phyloP scores from a whole-genome alignment of 2,797 vertebrate species.

The Melanotaenia pygmaea region DNA sequence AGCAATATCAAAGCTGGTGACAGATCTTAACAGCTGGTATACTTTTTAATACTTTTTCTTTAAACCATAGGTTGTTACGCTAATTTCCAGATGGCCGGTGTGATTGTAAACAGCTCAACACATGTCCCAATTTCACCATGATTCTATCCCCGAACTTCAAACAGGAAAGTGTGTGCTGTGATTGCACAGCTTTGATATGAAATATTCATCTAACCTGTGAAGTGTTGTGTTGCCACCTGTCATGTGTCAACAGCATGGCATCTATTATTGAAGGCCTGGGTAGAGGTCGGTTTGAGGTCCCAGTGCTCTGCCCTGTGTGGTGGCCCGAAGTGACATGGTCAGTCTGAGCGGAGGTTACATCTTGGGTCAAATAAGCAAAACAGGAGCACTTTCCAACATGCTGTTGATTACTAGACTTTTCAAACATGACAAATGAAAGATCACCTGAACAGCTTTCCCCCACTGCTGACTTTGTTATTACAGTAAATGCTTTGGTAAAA shows the following conservation, averaged over 20 bases:
- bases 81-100: conserved; percentile 77
- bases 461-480: neutral
- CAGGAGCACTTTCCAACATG: conserved; percentile 26
- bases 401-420: conserved; percentile 23
- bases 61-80: conserved; percentile 63
- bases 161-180: conserved; percentile 70
- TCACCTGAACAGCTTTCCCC: neutral
- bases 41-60: conserved; percentile 55
- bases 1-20: conserved; percentile 29
- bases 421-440: conserved; percentile 2
- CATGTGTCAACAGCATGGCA: conserved; percentile 80
- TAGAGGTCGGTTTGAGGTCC: conserved; percentile 65
- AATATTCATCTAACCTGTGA: conserved; percentile 85
- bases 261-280: conserved; percentile 81
- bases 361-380: conserved; percentile 49
- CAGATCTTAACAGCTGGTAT: conserved; percentile 48
- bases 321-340: conserved; percentile 62
- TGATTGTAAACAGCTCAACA: conserved; percentile 77
- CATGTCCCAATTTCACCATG: conserved; percentile 75
- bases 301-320: conserved; percentile 55
- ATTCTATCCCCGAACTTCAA: conserved; percentile 81
- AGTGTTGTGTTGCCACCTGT: conserved; percentile 84
- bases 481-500: neutral
- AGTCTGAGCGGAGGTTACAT: conserved; percentile 55
- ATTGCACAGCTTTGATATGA: conserved; percentile 84